Conservation (phyloP, 1,140 invertebrate species). For the Drosophila sp. region DNA sequence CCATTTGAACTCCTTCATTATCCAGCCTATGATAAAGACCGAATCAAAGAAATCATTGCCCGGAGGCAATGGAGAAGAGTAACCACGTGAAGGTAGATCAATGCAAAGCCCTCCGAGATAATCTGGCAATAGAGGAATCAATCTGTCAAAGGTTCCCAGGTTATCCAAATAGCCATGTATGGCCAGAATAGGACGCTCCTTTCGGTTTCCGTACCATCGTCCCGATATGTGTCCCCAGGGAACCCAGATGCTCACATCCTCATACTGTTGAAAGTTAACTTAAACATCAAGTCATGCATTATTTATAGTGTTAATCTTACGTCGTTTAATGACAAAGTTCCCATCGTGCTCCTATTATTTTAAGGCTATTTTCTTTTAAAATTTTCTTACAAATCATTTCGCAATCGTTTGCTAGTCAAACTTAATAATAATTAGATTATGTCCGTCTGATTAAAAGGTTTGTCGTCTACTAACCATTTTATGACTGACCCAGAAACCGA, state of each 20-base stretch:
- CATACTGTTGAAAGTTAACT: neutral
- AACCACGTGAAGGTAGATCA: slow-evolving; percentile 90
- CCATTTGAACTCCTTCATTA: slow-evolving; percentile 89
- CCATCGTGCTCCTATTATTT: slow-evolving; percentile 49
- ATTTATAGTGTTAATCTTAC: slow-evolving; percentile 39
- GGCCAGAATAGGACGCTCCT: slow-evolving; percentile 87
- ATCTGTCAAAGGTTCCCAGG: slow-evolving; percentile 88
- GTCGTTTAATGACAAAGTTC: slow-evolving; percentile 54
- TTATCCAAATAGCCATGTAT: slow-evolving; percentile 92
- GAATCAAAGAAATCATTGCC: slow-evolving; percentile 86
- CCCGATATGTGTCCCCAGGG: slow-evolving; percentile 88
- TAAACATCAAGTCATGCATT: too few relatives aligned
- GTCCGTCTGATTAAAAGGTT: neutral
- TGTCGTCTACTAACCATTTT: neutral
- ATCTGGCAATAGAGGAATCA: slow-evolving; percentile 87
- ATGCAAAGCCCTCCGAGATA: slow-evolving; percentile 87
- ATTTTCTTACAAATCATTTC: too few relatives aligned
- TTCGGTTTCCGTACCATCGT: slow-evolving; percentile 88
- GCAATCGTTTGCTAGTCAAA: too few relatives aligned
- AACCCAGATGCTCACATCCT: slow-evolving; percentile 87
- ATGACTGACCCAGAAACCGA: neutral
- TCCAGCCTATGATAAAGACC: slow-evolving; percentile 85
- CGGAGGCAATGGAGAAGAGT: slow-evolving; percentile 87
- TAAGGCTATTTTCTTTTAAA: too few relatives aligned
- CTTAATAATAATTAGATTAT: neutral